Evolutionary conservation across 2,113 vertebrate species (phyloP).

Genomic region (Galemys pyrenaicus): DNA sequence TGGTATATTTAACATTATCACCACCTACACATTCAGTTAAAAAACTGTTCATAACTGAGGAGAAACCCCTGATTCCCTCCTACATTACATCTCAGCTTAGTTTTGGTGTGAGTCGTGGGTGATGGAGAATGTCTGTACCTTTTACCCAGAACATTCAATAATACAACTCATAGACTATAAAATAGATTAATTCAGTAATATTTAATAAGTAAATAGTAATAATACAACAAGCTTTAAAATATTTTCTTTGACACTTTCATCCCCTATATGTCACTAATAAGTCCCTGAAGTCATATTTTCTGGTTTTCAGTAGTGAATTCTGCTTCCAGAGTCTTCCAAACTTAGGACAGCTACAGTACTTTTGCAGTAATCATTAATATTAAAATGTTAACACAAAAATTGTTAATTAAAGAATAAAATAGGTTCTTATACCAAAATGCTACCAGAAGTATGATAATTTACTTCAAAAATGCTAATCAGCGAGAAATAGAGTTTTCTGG

Average conservation of each 20-base stretch:
- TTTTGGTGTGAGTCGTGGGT: slow-evolving; percentile 40
- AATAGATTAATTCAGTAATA: neutral
- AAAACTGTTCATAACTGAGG: slow-evolving; percentile 64
- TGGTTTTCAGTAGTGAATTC: neutral
- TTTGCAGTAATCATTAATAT: neutral
- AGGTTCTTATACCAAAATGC: neutral
- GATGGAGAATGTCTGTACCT: neutral
- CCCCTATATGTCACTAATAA: neutral
- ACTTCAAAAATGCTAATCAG: neutral
- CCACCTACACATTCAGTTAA: slow-evolving; percentile 64
- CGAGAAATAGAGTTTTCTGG: neutral
- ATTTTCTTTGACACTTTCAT: neutral
- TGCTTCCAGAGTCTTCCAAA: neutral
- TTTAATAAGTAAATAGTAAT: neutral
- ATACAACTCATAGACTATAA: neutral
- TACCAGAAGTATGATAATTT: neutral
- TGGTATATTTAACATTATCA: slow-evolving; percentile 62
- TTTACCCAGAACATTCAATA: slow-evolving; percentile 13
- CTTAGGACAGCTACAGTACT: neutral
- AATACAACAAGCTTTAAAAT: neutral
- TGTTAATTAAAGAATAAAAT: slow-evolving; percentile 4
- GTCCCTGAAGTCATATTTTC: neutral
- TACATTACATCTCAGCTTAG: slow-evolving; percentile 17
- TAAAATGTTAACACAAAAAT: neutral
- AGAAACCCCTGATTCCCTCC: slow-evolving; percentile 56